Conservation (phyloP, 2,888 invertebrate genomes). For the Lepidocyrtinus sp. region DNA sequence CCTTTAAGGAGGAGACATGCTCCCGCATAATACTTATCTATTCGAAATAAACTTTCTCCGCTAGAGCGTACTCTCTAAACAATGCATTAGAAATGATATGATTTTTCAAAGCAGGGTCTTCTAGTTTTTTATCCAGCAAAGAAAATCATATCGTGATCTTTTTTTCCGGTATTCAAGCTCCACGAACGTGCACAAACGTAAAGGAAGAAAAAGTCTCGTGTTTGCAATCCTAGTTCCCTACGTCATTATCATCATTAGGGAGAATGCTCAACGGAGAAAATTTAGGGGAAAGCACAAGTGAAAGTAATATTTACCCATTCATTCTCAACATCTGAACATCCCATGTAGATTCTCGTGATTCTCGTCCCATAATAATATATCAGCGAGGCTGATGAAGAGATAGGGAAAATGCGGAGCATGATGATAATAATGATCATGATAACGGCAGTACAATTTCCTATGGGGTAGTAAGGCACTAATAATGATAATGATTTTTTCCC, state of each 20-base stretch:
- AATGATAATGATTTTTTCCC: background rate
- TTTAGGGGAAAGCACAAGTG: background rate
- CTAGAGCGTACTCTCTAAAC: background rate
- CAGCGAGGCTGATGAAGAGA: background rate
- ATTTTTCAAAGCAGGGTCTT: background rate
- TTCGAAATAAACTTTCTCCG: background rate
- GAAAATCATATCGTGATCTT: background rate
- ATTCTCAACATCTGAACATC: background rate
- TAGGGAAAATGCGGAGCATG: slow-evolving; percentile 20
- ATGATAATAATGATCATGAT: slow-evolving; percentile 37
- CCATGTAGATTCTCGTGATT: background rate
- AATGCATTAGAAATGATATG: background rate
- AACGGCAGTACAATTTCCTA: slow-evolving; percentile 21
- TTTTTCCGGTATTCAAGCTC: background rate
- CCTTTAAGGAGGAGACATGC: slow-evolving; percentile 11
- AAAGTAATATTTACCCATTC: slow-evolving; percentile 4
- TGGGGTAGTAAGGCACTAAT: slow-evolving; percentile 4
- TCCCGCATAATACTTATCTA: slow-evolving; percentile 29
- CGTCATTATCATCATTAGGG: background rate
- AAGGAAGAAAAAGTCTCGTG: background rate
- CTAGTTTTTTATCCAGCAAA: background rate
- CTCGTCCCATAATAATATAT: background rate
- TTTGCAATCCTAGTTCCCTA: background rate
- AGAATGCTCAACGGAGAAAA: background rate
- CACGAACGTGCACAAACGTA: background rate